A percentile compares a stretch with the other conserved stretches of the same genome.
Conservation (phyloP, 2,888 invertebrate genomes). For the Drosophila antonietae region DNA sequence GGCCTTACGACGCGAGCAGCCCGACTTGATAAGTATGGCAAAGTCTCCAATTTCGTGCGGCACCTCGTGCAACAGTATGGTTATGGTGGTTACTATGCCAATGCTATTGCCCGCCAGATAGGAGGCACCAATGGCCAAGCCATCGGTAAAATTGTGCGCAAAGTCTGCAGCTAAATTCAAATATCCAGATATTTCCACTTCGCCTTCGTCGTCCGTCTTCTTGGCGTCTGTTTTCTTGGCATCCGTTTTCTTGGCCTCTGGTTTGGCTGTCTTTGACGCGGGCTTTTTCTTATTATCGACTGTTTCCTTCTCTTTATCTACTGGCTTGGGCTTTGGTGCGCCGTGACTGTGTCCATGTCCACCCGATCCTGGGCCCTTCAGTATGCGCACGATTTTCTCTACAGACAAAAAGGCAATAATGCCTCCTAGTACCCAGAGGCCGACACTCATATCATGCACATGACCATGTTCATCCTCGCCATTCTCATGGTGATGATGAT, state of each 20-base stretch:
- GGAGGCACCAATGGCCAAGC: conserved; percentile 99
- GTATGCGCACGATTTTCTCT: conserved; percentile 95
- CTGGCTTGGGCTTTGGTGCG: conserved; percentile 55
- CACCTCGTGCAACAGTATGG: conserved; percentile 98
- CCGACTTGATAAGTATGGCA: conserved; percentile 98
- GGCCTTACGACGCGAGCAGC: conserved; percentile 96
- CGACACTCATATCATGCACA: conserved; percentile 93
- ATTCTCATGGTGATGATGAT: conserved; percentile 75
- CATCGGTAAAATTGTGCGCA: conserved; percentile 99
- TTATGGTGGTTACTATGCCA: conserved; percentile 96
- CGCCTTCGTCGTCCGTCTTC: conserved; percentile 82
- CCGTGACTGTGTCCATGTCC: conserved; percentile 80
- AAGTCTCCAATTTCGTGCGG: conserved; percentile 99
- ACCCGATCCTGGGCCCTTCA: conserved; percentile 94
- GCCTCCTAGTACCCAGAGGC: conserved; percentile 96
- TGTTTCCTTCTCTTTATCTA: conserved; percentile 46
- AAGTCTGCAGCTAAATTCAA: conserved; percentile 99
- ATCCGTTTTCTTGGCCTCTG: conserved; percentile 51
- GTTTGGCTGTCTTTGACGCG: conserved; percentile 83
- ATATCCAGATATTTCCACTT: conserved; percentile 94
- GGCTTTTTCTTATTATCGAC: conserved; percentile 70
- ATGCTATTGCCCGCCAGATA: conserved; percentile 95
- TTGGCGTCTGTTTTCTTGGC: conserved; percentile 48
- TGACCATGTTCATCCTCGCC: conserved; percentile 87
- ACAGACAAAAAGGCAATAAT: conserved; percentile 96